These are phyloP conservation scores for Augochlorella aurata DNA, from an alignment of 2,888 invertebrate genomes.

Conservation along the genomic window DNA sequence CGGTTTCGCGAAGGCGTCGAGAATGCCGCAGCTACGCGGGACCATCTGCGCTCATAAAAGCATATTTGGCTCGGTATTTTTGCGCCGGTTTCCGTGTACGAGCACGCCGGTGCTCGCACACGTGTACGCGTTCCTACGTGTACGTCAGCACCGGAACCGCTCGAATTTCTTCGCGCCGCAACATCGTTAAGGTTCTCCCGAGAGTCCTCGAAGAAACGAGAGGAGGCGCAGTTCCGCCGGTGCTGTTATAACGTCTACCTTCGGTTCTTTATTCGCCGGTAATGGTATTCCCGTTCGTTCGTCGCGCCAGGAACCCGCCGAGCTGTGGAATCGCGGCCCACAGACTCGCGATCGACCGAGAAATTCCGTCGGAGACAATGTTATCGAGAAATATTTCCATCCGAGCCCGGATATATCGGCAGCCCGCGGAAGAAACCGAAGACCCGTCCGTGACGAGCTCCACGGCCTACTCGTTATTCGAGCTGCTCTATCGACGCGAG, in stretches of 20 bases:
- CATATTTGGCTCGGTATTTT: conserved; percentile 77
- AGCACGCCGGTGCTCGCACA: conserved; percentile 21
- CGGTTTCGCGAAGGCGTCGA: conserved; percentile 58
- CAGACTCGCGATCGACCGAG: conserved; percentile 45
- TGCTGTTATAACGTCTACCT: conserved; percentile 58
- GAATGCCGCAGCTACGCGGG: conserved; percentile 70
- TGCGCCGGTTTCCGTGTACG: conserved; percentile 38
- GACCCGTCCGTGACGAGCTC: background rate
- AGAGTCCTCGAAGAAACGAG: conserved; percentile 50
- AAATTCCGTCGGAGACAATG: conserved; percentile 50
- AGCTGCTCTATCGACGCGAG: background rate
- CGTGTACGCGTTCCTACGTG: background rate
- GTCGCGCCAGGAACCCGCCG: conserved; percentile 29
- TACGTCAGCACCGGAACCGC: conserved; percentile 50
- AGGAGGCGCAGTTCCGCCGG: conserved; percentile 30
- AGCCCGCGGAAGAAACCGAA: background rate
- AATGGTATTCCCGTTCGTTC: conserved; percentile 53
- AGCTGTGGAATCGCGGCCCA: conserved; percentile 30
- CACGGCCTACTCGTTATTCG: background rate
- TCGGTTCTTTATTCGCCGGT: conserved; percentile 48
- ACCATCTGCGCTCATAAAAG: conserved; percentile 74
- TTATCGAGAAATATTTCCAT: conserved; percentile 53
- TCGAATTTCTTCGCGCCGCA: conserved; percentile 71
- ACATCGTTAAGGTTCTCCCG: conserved; percentile 65
- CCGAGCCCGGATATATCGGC: conserved; percentile 11